Percentiles rank a stretch among this genome's conserved stretches.
Evolutionary conservation across 2,797 vertebrate species (phyloP).

Genomic region (Girardinus metallicus): DNA sequence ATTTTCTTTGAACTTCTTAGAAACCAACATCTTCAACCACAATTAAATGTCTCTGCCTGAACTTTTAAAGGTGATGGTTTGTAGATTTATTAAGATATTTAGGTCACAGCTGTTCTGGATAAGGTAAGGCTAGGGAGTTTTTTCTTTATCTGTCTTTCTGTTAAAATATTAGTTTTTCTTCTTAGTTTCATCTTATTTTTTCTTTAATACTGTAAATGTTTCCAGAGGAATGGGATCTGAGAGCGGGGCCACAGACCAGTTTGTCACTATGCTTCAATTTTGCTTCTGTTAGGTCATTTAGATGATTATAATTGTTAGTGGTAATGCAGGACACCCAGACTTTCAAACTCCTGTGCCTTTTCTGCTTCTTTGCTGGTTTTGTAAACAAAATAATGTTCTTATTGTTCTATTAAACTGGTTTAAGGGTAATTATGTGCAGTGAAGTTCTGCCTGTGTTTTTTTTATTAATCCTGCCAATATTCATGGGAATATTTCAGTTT

Average conservation of each 20-base stretch:
- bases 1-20: constrained; percentile 38
- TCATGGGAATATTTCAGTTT: constrained; percentile 26
- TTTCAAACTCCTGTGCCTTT: constrained; percentile 79
- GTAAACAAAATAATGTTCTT: constrained; percentile 18
- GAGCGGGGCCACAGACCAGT: constrained; percentile 26
- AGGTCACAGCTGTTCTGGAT: constrained; percentile 47
- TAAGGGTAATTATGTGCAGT: constrained; percentile 42
- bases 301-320: constrained; percentile 58
- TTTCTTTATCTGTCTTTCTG: constrained; percentile 57
- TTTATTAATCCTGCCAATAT: constrained; percentile 46
- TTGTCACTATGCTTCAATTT: constrained; percentile 42
- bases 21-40: constrained; percentile 26
- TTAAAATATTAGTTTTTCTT: constrained; percentile 41
- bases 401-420: constrained; percentile 47
- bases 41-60: constrained; percentile 29
- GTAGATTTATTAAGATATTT: constrained; percentile 52
- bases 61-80: constrained; percentile 35
- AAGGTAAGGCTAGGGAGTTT: constrained; percentile 57
- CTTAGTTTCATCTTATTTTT: constrained; percentile 13
- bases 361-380: constrained; percentile 37
- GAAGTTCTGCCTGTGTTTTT: constrained; percentile 39
- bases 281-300: constrained; percentile 60
- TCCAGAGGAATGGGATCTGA: constrained; percentile 42
- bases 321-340: constrained; percentile 71
- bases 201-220: constrained; percentile 52